Percentiles rank a stretch among this genome's conserved stretches.
phyloP scores from a whole-genome alignment of 2,113 vertebrate genomes.

The Eleginops maclovinus region DNA sequence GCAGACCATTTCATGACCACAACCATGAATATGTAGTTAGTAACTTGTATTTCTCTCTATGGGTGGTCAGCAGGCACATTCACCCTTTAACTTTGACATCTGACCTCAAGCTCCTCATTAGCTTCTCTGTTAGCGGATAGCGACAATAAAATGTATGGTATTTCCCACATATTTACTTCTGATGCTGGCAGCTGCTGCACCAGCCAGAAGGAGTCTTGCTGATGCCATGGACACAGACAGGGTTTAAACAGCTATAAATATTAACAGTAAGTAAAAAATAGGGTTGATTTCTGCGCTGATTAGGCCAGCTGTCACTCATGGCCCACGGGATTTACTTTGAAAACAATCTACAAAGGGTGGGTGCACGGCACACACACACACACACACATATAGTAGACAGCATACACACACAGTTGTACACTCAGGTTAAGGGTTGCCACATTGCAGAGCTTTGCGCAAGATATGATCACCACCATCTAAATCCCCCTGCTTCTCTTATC shows the following conservation, averaged over 20 bases:
- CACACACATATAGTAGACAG: conserved; percentile 9
- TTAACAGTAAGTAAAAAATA: conserved; percentile 57
- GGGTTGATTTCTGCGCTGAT: conserved; percentile 53
- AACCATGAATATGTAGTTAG: not conserved
- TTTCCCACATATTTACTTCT: conserved; percentile 52
- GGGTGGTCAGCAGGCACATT: conserved; percentile 22
- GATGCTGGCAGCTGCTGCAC: conserved; percentile 48
- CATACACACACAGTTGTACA: conserved; percentile 22
- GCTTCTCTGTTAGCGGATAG: conserved; percentile 36
- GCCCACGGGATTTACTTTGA: conserved; percentile 33
- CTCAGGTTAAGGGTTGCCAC: conserved; percentile 40
- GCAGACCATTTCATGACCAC: conserved; percentile 9
- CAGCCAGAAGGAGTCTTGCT: not conserved
- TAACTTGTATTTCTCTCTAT: conserved; percentile 3
- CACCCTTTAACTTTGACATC: conserved; percentile 29
- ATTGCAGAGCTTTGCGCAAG: conserved; percentile 51
- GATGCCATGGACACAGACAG: conserved; percentile 17
- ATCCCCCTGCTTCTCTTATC: conserved; percentile 60
- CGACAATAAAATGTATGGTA: conserved; percentile 29
- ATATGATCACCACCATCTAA: conserved; percentile 51
- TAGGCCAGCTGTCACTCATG: conserved; percentile 61
- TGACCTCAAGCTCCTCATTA: conserved; percentile 55
- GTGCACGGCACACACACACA: not conserved
- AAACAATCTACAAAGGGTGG: conserved; percentile 3
- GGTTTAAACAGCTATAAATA: conserved; percentile 72